These are phyloP conservation scores for Chlorops oryzae DNA, from an alignment of 1,140 invertebrate species.

Conservation along the genomic window DNA sequence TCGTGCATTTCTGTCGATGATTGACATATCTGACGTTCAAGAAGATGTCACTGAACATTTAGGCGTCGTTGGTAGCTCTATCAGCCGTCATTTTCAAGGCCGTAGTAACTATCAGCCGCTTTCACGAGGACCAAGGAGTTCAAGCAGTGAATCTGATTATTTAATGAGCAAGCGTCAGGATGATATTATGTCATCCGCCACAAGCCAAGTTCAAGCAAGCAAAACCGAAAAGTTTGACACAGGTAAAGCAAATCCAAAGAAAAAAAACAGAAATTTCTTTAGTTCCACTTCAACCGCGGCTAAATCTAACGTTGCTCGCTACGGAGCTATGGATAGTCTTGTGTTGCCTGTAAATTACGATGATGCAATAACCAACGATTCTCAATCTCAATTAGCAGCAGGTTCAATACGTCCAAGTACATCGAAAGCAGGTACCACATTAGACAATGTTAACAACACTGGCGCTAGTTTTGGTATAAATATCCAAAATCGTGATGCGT, in stretches of 20 bases:
- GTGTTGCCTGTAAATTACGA: conserved; percentile 16
- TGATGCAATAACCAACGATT: conserved; percentile 23
- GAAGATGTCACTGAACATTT: conserved; percentile 88
- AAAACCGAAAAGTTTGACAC: too few relatives aligned
- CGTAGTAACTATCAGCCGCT: conserved; percentile 65
- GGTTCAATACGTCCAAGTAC: conserved; percentile 25
- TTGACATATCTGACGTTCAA: conserved; percentile 90
- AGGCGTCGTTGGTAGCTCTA: conserved; percentile 73
- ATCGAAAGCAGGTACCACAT: conserved; percentile 32
- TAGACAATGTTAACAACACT: conserved; percentile 39
- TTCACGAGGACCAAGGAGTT: conserved; percentile 54
- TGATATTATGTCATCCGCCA: conserved; percentile 2
- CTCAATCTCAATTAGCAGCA: conserved; percentile 41
- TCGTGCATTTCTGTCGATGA: conserved; percentile 72
- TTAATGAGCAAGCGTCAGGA: conserved; percentile 37
- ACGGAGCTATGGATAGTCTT: conserved; percentile 20
- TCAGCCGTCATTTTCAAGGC: conserved; percentile 65
- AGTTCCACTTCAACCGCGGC: conserved; percentile 14
- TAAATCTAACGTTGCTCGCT: conserved; percentile 18
- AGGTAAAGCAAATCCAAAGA: conserved; percentile 10
- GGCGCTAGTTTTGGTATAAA: conserved; percentile 21
- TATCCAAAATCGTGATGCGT: conserved; percentile 16
- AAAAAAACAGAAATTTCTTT: conserved; percentile 10
- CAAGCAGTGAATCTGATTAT: conserved; percentile 42
- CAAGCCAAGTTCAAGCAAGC: too few relatives aligned